These are phyloP conservation scores for Vulpes vulpes DNA, from an alignment of 2,113 vertebrate genomes.

Conservation along the genomic window DNA sequence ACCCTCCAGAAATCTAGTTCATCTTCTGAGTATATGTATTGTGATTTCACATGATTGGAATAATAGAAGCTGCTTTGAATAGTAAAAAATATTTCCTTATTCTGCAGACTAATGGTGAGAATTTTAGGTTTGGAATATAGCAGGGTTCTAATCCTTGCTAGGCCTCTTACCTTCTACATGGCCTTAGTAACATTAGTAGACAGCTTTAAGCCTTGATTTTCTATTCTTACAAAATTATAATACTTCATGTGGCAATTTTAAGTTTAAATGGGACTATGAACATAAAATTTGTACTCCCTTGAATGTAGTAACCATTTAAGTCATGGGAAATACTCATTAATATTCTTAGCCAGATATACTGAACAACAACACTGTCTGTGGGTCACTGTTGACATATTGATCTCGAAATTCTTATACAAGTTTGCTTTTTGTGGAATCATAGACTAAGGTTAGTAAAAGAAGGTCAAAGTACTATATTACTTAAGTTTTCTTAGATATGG, in stretches of 20 bases:
- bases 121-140: not conserved
- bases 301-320: not conserved
- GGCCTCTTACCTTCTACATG: not conserved
- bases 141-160: not conserved
- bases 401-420: not conserved
- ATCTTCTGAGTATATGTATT: not conserved
- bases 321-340: not conserved
- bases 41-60: not conserved
- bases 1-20: not conserved
- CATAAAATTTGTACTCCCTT: not conserved
- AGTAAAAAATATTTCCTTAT: not conserved
- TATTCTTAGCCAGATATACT: not conserved
- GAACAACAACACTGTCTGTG: not conserved
- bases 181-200: not conserved
- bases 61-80: not conserved
- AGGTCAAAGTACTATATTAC: not conserved
- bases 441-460: not conserved
- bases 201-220: not conserved
- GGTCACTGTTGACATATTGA: not conserved
- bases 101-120: not conserved
- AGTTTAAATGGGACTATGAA: not conserved
- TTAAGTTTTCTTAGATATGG: not conserved
- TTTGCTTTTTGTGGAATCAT: not conserved
- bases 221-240: not conserved
- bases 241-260: not conserved